Conservation (phyloP, 37 sponge, comb jelly and placozoan species). For the Diacarnus erythraeanus region DNA sequence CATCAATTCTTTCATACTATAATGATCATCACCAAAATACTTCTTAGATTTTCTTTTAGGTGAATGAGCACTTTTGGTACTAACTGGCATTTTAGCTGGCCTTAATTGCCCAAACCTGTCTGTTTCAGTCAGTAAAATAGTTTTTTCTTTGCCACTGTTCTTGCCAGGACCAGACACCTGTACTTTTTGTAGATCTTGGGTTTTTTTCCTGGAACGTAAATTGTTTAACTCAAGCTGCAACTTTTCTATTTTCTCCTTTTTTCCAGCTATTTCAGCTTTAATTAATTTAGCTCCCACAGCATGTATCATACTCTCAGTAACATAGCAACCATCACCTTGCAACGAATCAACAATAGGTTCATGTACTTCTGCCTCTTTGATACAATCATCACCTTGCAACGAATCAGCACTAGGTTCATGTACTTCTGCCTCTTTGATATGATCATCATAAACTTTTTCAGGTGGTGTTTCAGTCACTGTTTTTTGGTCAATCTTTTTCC, state of each 20-base stretch:
- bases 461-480: neutral
- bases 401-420: neutral
- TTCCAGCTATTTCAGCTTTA: constrained; percentile 88
- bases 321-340: constrained; percentile 11
- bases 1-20: constrained; percentile 57
- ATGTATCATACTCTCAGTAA: constrained; percentile 74
- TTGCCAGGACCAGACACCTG: neutral
- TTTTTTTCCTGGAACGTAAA: constrained; percentile 52
- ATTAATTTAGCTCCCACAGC: constrained; percentile 76
- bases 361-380: neutral
- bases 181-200: neutral
- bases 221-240: constrained; percentile 49
- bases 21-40: constrained; percentile 80
- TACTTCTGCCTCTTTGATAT: neutral
- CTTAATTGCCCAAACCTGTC: constrained; percentile 65
- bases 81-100: constrained; percentile 25
- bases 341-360: neutral
- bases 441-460: neutral
- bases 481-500: neutral
- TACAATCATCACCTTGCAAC: neutral
- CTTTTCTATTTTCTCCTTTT: constrained; percentile 35
- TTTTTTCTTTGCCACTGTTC: constrained; percentile 7
- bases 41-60: constrained; percentile 60
- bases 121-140: constrained; percentile 67
- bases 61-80: neutral